phyloP scores from a whole-genome alignment of 2,797 vertebrate genomes.

The Carapus acus region DNA sequence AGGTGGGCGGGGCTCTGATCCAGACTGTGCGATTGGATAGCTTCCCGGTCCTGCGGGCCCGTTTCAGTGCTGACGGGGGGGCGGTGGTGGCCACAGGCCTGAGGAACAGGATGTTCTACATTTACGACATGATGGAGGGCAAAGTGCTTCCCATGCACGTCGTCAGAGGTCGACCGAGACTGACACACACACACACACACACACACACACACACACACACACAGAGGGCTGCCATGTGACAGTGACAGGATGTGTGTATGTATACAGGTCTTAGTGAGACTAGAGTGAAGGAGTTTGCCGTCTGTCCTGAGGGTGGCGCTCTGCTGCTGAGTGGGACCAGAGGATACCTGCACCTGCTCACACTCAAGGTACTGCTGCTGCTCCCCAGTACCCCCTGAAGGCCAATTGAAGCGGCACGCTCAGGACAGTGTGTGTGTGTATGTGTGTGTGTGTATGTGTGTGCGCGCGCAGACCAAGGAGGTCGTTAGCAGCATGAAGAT shows the following conservation, averaged over 20 bases:
- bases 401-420: no score
- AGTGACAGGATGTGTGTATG: neutral
- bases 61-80: conserved; percentile 82
- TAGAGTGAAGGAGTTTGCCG: conserved; percentile 79
- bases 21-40: conserved; percentile 88
- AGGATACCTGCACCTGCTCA: conserved; percentile 86
- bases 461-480: conserved; percentile 78
- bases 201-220: no score
- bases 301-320: conserved; percentile 84
- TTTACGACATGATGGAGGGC: conserved; percentile 94
- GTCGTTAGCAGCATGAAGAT: conserved; percentile 86
- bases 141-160: conserved; percentile 75
- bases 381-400: no score
- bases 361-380: conserved; percentile 77
- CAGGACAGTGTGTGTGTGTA: no score
- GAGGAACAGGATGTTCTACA: conserved; percentile 84
- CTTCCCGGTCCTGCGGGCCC: conserved; percentile 84
- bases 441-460: conserved; percentile 1
- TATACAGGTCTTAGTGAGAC: conserved; percentile 77
- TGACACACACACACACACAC: no score
- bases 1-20: conserved; percentile 93
- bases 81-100: conserved; percentile 83
- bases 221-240: no score
- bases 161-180: conserved; percentile 73
- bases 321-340: conserved; percentile 81